Conservation (phyloP, 2,113 vertebrate genomes). For the Brienomyrus brachyistius region DNA sequence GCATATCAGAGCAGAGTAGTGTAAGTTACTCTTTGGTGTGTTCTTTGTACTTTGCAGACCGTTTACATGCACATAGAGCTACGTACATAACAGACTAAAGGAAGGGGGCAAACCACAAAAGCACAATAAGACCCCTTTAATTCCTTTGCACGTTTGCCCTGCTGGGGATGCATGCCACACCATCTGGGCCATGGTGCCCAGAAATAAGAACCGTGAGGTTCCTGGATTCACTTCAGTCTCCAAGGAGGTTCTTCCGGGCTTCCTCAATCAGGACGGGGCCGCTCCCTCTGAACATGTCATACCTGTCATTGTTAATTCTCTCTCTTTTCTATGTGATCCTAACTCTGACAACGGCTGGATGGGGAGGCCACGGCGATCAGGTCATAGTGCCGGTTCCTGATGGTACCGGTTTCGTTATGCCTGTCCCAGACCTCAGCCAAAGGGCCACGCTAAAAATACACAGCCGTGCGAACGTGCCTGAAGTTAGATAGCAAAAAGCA, state of each 20-base stretch:
- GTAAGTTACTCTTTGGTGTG: no score
- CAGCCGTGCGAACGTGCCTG: not conserved
- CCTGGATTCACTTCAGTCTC: not conserved
- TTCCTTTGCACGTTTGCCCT: no score
- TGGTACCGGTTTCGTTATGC: not conserved
- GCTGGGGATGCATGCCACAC: no score
- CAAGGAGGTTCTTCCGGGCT: not conserved
- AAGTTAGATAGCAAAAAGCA: not conserved
- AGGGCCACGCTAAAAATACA: not conserved
- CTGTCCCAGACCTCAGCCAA: not conserved
- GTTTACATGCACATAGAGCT: no score
- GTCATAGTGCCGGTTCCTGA: not conserved
- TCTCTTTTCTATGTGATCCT: not conserved
- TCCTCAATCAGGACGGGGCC: not conserved
- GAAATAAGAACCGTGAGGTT: not conserved
- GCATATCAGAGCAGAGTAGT: no score
- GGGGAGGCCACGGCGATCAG: not conserved
- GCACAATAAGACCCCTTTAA: no score
- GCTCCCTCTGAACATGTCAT: not conserved
- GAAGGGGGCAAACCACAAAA: no score
- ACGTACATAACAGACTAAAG: no score
- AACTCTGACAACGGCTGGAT: not conserved
- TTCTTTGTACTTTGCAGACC: no score
- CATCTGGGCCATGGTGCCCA: no score
- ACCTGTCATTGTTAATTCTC: not conserved